phyloP scores from a whole-genome alignment of 2,113 vertebrate species.

The Pteruthius melanotis region DNA sequence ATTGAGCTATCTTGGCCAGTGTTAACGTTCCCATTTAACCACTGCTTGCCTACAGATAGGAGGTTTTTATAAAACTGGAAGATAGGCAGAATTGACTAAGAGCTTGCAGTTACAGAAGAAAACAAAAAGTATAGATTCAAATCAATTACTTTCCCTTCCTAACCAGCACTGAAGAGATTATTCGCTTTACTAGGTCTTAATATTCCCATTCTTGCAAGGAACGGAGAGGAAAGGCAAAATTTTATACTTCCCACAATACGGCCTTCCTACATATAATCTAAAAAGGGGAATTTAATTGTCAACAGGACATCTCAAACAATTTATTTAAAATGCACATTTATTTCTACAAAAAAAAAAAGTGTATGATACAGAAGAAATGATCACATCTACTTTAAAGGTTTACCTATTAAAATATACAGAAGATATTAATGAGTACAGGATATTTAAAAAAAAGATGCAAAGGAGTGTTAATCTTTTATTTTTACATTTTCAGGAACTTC shows the following conservation, averaged over 20 bases:
- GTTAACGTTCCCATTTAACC: not conserved
- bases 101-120: slow-evolving; percentile 27
- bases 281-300: slow-evolving; percentile 52
- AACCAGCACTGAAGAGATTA: not conserved
- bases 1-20: not conserved
- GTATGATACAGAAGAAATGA: slow-evolving; percentile 75
- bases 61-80: not conserved
- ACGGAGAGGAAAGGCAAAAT: not conserved
- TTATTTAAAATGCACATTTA: slow-evolving; percentile 79
- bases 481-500: slow-evolving; percentile 78
- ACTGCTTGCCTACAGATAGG: not conserved
- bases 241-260: not conserved
- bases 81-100: not conserved
- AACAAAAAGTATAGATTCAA: not conserved
- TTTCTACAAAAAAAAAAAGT: slow-evolving; percentile 76
- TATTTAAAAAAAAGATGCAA: slow-evolving; percentile 80
- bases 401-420: slow-evolving; percentile 81
- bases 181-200: not conserved
- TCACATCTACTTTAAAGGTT: slow-evolving; percentile 68
- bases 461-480: slow-evolving; percentile 78
- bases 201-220: not conserved
- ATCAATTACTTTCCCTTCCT: not conserved
- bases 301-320: slow-evolving; percentile 73
- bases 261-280: slow-evolving; percentile 32
- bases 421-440: slow-evolving; percentile 71